Evolutionary conservation across 2,113 vertebrate genomes (phyloP).

Genomic region (Pituophis catenifer): DNA sequence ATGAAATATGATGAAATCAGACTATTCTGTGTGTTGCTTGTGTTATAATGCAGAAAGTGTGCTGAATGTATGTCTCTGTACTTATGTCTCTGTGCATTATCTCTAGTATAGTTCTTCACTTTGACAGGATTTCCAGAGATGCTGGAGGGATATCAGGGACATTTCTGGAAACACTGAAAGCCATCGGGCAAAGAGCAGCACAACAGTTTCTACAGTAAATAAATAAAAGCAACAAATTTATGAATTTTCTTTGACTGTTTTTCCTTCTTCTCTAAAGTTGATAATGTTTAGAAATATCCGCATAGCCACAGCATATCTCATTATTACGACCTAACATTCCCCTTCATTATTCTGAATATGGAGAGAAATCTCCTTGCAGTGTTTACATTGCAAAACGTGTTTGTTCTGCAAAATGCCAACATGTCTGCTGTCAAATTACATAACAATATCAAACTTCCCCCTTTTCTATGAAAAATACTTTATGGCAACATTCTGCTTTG

Average conservation of each 20-base stretch:
- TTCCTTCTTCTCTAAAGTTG: neutral
- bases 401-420: neutral
- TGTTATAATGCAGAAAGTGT: neutral
- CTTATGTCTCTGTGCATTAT: neutral
- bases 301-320: neutral
- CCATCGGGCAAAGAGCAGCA: neutral
- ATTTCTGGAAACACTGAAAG: neutral
- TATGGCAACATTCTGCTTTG: neutral
- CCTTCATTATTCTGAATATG: neutral
- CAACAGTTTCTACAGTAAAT: neutral
- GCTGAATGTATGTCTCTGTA: neutral
- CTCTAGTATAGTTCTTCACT: neutral
- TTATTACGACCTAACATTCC: neutral
- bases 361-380: neutral
- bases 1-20: neutral
- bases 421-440: neutral
- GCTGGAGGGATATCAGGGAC: neutral
- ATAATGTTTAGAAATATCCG: neutral
- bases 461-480: neutral
- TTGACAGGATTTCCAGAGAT: neutral
- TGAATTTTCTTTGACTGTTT: neutral
- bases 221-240: neutral
- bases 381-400: neutral
- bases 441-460: neutral
- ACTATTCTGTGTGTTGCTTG: neutral